Percentiles rank a stretch among this genome's conserved stretches.
These are phyloP conservation scores for Stenoptilia bipunctidactyla DNA, from an alignment of 2,888 invertebrate species.

Conservation along the genomic window DNA sequence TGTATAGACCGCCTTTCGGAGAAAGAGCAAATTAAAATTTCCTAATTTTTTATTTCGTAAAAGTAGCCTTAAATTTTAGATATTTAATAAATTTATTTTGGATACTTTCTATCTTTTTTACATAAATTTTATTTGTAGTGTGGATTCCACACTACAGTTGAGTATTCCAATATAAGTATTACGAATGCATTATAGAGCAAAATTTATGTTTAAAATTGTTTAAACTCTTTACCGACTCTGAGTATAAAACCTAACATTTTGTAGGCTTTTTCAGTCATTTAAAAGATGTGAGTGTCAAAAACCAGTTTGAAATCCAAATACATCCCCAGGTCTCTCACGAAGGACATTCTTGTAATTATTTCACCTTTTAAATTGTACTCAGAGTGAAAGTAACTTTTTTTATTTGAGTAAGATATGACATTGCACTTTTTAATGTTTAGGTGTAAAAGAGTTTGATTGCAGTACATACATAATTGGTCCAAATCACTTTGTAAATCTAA, in stretches of 20 bases:
- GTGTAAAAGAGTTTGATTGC: background rate
- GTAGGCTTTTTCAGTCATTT: background rate
- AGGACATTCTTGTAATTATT: background rate
- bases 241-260: background rate
- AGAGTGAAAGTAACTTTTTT: too few species aligned
- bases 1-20: background rate
- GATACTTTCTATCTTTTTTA: background rate
- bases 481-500: constrained; percentile 1
- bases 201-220: background rate
- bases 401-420: too few species aligned
- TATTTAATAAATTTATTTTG: background rate
- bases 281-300: background rate
- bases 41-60: background rate
- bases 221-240: background rate
- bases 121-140: background rate
- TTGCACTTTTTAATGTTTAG: too few species aligned
- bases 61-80: background rate
- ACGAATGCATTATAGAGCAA: constrained; percentile 1
- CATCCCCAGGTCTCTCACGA: too few species aligned
- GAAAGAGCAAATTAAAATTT: background rate
- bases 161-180: constrained; percentile 1
- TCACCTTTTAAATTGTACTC: background rate
- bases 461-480: background rate
- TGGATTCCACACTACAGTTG: constrained; percentile 1
- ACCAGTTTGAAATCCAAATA: background rate